Percentiles rank a stretch among this genome's conserved stretches.
These are phyloP conservation scores for Otocyon megalotis DNA, from an alignment of 2,113 vertebrate species.

Conservation along the genomic window DNA sequence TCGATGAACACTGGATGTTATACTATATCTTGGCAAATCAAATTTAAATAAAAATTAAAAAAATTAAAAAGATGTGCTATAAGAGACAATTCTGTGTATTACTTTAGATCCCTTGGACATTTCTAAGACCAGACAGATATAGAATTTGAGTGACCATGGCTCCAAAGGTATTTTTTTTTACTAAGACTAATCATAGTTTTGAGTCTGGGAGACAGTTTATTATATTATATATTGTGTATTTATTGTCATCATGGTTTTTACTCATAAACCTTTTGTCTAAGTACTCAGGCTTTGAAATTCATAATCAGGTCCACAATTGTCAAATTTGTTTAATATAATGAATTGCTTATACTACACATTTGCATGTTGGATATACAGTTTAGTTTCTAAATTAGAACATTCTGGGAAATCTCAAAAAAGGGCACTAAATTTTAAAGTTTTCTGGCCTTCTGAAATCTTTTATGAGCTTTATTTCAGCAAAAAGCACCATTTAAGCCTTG, in stretches of 20 bases:
- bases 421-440: conserved; percentile 64
- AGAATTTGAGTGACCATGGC: not conserved
- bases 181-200: not conserved
- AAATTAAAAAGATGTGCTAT: not conserved
- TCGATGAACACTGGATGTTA: too few relatives aligned
- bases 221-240: not conserved
- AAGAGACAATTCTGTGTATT: not conserved
- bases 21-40: too few relatives aligned
- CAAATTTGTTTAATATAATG: conserved; percentile 61
- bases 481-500: conserved; percentile 66
- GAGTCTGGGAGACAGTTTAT: not conserved
- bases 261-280: not conserved
- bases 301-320: conserved; percentile 36
- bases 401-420: conserved; percentile 66
- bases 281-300: conserved; percentile 42
- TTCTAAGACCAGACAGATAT: conserved; percentile 4
- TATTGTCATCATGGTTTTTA: not conserved
- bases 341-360: conserved; percentile 35
- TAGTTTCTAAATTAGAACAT: conserved; percentile 60
- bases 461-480: conserved; percentile 22
- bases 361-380: conserved; percentile 10
- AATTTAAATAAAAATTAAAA: too few relatives aligned
- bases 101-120: not conserved
- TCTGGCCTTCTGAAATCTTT: conserved; percentile 58
- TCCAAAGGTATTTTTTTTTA: not conserved